These are phyloP conservation scores for Tipula vernalis DNA, from an alignment of 2,888 invertebrate species.

Conservation along the genomic window DNA sequence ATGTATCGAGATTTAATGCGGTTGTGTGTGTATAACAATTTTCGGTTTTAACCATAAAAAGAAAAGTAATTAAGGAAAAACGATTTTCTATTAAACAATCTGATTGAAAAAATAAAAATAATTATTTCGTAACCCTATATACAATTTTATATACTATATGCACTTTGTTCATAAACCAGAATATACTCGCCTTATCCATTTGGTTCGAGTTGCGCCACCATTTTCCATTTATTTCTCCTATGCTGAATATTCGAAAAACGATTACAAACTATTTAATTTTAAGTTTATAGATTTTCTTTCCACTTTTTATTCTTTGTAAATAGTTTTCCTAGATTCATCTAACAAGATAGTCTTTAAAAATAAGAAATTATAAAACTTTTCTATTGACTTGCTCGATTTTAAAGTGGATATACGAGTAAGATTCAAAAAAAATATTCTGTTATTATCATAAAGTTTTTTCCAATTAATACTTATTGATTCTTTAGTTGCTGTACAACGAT, in stretches of 20 bases:
- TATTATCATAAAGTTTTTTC: background rate
- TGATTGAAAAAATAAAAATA: too few relatives aligned
- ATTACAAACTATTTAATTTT: background rate
- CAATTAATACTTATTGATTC: background rate
- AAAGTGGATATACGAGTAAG: background rate
- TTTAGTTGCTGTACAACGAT: background rate
- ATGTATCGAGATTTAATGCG: background rate
- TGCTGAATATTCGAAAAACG: background rate
- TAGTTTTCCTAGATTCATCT: background rate
- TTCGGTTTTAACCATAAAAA: too few relatives aligned
- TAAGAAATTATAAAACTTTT: background rate
- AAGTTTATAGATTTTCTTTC: background rate
- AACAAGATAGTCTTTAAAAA: background rate
- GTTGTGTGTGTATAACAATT: background rate
- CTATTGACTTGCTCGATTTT: background rate
- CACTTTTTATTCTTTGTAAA: background rate
- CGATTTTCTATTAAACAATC: too few relatives aligned
- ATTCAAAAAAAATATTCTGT: background rate
- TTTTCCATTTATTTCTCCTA: background rate
- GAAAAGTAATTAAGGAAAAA: too few relatives aligned
- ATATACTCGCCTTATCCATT: too few relatives aligned
- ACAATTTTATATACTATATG: too few relatives aligned
- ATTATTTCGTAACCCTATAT: too few relatives aligned
- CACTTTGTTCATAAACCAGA: background rate
- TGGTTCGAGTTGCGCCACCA: background rate